Evolutionary conservation across 1,140 invertebrate species (phyloP).

Genomic region (Drosophila tristis): DNA sequence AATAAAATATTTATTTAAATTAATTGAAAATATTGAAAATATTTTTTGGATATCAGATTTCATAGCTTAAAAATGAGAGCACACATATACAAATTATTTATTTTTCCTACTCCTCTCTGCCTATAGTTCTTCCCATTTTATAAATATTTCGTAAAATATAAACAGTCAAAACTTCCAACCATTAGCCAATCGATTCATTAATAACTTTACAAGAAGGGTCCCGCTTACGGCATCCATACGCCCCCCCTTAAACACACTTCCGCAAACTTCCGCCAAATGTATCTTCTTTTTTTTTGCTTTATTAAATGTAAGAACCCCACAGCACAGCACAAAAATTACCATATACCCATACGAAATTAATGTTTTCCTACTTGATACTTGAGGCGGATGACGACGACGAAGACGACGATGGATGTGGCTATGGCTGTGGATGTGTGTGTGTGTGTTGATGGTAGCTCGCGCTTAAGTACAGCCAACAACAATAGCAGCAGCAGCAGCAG

Average conservation of each 20-base stretch:
- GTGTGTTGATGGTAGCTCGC: constrained; percentile 50
- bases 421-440: too few species aligned
- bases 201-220: constrained; percentile 20
- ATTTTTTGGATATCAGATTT: too few species aligned
- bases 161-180: constrained; percentile 10
- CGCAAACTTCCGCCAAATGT: constrained; percentile 33
- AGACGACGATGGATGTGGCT: too few species aligned
- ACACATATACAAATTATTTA: too few species aligned
- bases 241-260: constrained; percentile 33
- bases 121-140: too few species aligned
- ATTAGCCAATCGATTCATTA: constrained; percentile 45
- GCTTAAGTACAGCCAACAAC: constrained; percentile 62
- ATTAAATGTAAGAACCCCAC: constrained; percentile 31
- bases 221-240: background rate
- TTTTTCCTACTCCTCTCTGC: too few species aligned
- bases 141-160: too few species aligned
- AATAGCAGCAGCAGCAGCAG: background rate
- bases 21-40: too few species aligned
- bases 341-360: constrained; percentile 59
- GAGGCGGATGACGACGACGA: constrained; percentile 20
- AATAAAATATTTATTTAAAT: too few species aligned
- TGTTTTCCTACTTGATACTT: constrained; percentile 61
- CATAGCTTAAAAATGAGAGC: too few species aligned
- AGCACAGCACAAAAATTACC: constrained; percentile 44
- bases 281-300: constrained; percentile 13